phyloP scores from a whole-genome alignment of 2,888 invertebrate genomes.

The Agrypnus murinus region DNA sequence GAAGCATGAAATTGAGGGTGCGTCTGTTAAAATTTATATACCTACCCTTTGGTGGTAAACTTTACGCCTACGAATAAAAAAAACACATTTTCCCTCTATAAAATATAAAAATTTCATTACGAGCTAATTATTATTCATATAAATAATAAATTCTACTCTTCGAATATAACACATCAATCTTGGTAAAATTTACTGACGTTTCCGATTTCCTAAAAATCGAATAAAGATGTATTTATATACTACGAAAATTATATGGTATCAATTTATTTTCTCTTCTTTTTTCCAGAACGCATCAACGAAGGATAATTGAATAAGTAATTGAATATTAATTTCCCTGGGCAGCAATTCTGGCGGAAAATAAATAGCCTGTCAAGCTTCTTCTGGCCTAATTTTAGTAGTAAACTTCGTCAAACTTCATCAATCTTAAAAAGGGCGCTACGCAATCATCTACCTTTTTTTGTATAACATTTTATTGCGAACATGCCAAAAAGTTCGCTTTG shows the following conservation, averaged over 20 bases:
- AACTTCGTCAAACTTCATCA: slow-evolving; percentile 54
- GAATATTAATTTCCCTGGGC: slow-evolving; percentile 57
- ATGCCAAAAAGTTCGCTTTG: slow-evolving; percentile 2
- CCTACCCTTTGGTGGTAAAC: background rate
- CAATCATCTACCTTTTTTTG: slow-evolving; percentile 96
- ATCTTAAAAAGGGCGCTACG: slow-evolving; percentile 75
- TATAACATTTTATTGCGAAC: slow-evolving; percentile 73
- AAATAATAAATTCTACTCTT: too few relatives aligned
- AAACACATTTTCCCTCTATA: background rate
- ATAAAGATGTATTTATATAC: too few relatives aligned
- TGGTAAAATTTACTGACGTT: too few relatives aligned
- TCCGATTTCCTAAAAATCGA: too few relatives aligned
- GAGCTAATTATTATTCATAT: slow-evolving; percentile 18
- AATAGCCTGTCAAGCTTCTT: slow-evolving; percentile 55
- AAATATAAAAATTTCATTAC: slow-evolving; percentile 23
- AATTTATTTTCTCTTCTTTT: slow-evolving; percentile 16
- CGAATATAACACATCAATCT: too few relatives aligned
- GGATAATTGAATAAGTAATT: slow-evolving; percentile 59
- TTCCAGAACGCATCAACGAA: slow-evolving; percentile 31
- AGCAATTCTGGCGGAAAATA: slow-evolving; percentile 52
- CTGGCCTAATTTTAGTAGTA: slow-evolving; percentile 45
- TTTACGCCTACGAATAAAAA: slow-evolving; percentile 18
- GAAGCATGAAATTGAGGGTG: slow-evolving; percentile 34
- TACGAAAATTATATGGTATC: too few relatives aligned
- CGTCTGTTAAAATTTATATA: slow-evolving; percentile 27